Percentiles rank a stretch among this genome's conserved stretches.
Evolutionary conservation across 2,113 vertebrate species (phyloP).

Genomic region (Dinomys branickii): DNA sequence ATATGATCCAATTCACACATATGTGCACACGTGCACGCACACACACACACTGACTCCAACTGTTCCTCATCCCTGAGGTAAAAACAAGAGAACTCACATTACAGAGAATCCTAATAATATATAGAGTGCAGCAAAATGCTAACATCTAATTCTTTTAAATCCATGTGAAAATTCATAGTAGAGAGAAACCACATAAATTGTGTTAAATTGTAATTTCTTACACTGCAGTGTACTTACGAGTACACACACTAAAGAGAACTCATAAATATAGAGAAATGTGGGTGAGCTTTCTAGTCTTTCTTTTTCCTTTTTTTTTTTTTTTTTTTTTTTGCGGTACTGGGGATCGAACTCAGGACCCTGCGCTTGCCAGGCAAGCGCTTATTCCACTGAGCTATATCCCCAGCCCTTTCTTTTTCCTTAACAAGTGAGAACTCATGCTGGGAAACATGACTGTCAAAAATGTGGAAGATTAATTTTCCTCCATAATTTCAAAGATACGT

Average conservation of each 20-base stretch:
- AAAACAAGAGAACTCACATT: conserved; percentile 60
- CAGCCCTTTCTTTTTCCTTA: no score
- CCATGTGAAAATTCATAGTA: background rate
- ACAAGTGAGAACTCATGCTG: conserved; percentile 66
- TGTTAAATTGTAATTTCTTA: background rate
- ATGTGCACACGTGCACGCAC: background rate
- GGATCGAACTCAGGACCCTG: no score
- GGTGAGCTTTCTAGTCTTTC: background rate
- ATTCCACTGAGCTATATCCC: no score
- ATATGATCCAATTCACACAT: background rate
- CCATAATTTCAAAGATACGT: background rate
- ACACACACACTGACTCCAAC: background rate
- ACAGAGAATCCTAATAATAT: background rate
- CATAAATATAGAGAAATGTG: conserved; percentile 2
- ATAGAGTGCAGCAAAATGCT: background rate
- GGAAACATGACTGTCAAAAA: background rate
- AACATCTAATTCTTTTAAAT: conserved; percentile 30
- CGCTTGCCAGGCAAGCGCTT: no score
- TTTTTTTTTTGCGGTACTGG: no score
- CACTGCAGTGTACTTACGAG: background rate
- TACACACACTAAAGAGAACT: background rate
- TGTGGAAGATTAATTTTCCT: background rate
- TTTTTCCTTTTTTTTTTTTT: no score
- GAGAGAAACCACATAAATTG: background rate
- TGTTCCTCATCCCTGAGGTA: background rate